Percentiles rank a stretch among this genome's conserved stretches.
phyloP scores from a whole-genome alignment of 2,113 vertebrate genomes.

The Montifringilla adamsi region DNA sequence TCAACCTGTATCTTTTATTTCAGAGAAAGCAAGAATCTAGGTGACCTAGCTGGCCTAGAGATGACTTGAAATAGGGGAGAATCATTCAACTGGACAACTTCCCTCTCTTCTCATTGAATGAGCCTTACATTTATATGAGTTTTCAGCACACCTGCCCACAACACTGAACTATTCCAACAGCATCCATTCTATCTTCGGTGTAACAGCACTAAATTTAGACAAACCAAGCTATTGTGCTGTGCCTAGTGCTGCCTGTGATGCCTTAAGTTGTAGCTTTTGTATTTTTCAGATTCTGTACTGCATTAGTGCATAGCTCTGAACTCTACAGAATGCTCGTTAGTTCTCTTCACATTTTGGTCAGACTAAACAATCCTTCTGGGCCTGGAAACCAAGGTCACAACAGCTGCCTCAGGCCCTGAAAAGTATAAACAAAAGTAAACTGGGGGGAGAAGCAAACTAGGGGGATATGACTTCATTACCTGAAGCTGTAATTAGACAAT shows the following conservation, averaged over 20 bases:
- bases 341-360: background rate
- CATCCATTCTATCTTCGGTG: background rate
- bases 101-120: background rate
- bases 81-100: background rate
- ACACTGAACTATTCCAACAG: background rate
- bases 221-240: background rate
- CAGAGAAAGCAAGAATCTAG: background rate
- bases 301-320: background rate
- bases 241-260: background rate
- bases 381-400: background rate
- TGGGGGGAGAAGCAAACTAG: background rate
- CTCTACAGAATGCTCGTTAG: background rate
- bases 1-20: background rate
- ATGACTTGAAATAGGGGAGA: background rate
- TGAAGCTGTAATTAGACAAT: too few species aligned
- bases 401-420: background rate
- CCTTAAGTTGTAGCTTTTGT: background rate
- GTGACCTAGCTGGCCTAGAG: background rate
- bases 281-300: background rate
- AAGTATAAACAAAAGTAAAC: background rate
- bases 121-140: rapidly evolving
- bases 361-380: background rate
- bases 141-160: background rate
- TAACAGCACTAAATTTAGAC: background rate
- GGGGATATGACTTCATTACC: too few species aligned